Percentiles rank a stretch among this genome's conserved stretches.
Evolutionary conservation across 1,140 invertebrate species (phyloP).

Genomic region (Drosophila cardini): DNA sequence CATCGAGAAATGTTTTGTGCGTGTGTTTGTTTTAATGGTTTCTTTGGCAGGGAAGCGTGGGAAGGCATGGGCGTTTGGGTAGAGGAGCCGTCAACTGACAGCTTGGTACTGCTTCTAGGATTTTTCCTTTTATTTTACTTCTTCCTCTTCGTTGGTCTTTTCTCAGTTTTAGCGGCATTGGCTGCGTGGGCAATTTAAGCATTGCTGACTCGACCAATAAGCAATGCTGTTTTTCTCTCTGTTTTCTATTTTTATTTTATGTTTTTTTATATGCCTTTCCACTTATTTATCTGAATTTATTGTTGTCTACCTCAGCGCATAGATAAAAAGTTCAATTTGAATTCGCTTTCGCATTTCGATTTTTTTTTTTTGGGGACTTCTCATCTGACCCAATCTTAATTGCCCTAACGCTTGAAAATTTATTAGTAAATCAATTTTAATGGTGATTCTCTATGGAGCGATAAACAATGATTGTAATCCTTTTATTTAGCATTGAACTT

Average conservation of each 20-base stretch:
- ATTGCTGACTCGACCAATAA: constrained; percentile 71
- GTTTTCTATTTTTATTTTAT: constrained; percentile 14
- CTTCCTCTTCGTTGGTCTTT: constrained; percentile 14
- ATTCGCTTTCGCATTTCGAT: constrained; percentile 50
- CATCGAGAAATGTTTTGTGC: constrained; percentile 68
- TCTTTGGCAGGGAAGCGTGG: constrained; percentile 35
- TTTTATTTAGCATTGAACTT: not conserved
- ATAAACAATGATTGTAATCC: constrained; percentile 16
- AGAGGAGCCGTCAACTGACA: constrained; percentile 30
- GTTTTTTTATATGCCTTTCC: constrained; percentile 48
- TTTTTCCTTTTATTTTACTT: not conserved
- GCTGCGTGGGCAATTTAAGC: constrained; percentile 73
- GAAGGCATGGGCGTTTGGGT: no score
- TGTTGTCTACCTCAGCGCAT: constrained; percentile 74
- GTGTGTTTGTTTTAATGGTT: constrained; percentile 76
- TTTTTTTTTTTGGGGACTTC: constrained; percentile 42
- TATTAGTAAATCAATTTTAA: constrained; percentile 34
- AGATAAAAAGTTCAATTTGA: constrained; percentile 78
- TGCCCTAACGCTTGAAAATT: constrained; percentile 42
- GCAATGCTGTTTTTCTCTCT: constrained; percentile 24
- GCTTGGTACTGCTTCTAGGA: constrained; percentile 9
- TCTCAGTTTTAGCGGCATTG: constrained; percentile 33
- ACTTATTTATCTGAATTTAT: constrained; percentile 77
- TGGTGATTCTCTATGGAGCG: constrained; percentile 9
- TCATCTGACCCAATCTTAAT: constrained; percentile 66